Evolutionary conservation across 2,113 vertebrate genomes (phyloP), one percentile per base, ranked within the genome.

Genomic region (Siniperca chuatsi): DNA sequence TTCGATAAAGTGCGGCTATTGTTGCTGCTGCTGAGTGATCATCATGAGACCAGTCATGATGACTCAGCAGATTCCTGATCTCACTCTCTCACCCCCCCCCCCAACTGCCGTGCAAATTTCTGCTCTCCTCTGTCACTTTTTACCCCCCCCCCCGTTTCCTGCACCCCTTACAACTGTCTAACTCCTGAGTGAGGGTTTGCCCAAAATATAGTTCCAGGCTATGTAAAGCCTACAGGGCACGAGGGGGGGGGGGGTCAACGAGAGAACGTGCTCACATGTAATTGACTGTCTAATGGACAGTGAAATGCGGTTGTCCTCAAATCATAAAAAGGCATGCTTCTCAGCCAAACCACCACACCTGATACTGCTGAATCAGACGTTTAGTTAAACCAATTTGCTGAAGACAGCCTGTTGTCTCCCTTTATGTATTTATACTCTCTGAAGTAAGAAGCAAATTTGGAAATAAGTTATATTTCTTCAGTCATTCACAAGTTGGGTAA

Each of bases 41-140:
- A 91, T 94, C 93, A 92, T 91, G 91, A 85, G 92, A 93, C 88
- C 87, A 90, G 94, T 94, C 94, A 95, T 79, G 91, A 94, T 95
- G 94, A 95, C 89, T 93, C 93, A 92, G 94, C 93, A 93, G 92
- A 94, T 94, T 93, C 91, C 83, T 78, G 46, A 85, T 87, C 83
- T 90, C 84, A 48, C 83, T 68, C 82, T 55, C 83, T 81, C 69
- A 13, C 65, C 58, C 69, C 61, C 6, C 8, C 4, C 50, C 29
- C 11, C 64, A 25, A 68, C 84, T 82, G 54, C 67, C 70, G 46
- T 8, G n/a, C 79, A 86, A 16, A 61, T 87, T 79, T 87, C 82
- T 77, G 46, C 85, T 86, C 79, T 81, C 70, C 79, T 82, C 74
- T 79, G 54, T 89, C 82, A 85, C 75, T 77, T 72, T 64, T 44